Base-by-base conservation (phyloP, 2,113 vertebrate species). In the Vombatus ursinus region DNA sequence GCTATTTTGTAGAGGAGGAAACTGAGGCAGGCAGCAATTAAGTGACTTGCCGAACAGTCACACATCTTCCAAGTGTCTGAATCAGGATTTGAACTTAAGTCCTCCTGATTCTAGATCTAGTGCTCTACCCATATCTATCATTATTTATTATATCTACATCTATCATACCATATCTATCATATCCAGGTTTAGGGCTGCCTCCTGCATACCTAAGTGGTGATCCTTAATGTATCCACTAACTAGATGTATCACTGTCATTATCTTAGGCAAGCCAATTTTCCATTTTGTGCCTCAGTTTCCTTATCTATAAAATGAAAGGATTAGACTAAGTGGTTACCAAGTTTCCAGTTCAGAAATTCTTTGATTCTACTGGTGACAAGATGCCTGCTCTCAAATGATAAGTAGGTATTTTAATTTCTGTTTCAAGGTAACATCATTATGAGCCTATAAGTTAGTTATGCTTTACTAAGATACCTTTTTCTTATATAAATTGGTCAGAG, bases 401-500 rank as follows among this genome's bases (percentile, higher is more conserved):
- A 0, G 28, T 53, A 5, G 22, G 1, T 1, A 84, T 77, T 95
- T 84, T 77, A 93, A 90, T 91, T 92, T 96, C 44, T 94, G 28
- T 89, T 93, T 48, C n/a, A 49, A 47, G 89, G 31, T 77, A 37
- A 91, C 16, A 95, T 28, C 89, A 12, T 92, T 95, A 44, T 92
- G 11, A 93, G 16, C 23, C 52, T 61, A 12, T 31, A 92, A 49
- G 49, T 24, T 93, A 50, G 28, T 49, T 11, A 23, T 3, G 94
- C 16, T 91, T 48, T 94, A 50, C 3, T 91, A 77, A 91, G 50
- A 93, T 11, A 68, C 7, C 44, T 44, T 44, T 47, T 93, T 93
- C 95, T 94, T 77, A 9, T 77, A 57, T 89, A 95, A 92, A 95
- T 44, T 93, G 54, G 10, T 3, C 50, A 94, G 84, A 19, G 90